A percentile compares a stretch with the other conserved stretches of the same genome.
Conservation (phyloP, 2,113 vertebrate species). For the Camarhynchus parvulus region DNA sequence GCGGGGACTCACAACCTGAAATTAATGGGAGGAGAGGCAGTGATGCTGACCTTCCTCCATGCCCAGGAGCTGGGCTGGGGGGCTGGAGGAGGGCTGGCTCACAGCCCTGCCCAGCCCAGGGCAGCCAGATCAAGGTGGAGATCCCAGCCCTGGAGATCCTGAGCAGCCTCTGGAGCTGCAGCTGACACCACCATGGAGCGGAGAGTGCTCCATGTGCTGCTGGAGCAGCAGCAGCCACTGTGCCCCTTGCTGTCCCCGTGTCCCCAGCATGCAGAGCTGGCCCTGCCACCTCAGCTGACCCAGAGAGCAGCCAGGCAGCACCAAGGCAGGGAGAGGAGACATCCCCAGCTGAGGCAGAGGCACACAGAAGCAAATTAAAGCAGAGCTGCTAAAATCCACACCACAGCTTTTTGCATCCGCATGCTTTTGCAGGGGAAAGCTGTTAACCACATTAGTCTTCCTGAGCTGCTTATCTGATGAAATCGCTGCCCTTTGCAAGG, state of each 20-base stretch:
- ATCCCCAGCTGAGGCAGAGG: not conserved
- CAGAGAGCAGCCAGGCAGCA: not conserved
- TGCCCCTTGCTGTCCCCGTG: fast-evolving
- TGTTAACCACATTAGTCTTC: not conserved
- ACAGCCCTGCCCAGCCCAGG: not conserved
- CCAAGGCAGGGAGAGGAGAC: not conserved
- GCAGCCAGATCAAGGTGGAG: not conserved
- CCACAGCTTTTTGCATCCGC: not conserved
- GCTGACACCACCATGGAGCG: not conserved
- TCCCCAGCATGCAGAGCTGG: not conserved
- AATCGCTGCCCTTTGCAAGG: not conserved
- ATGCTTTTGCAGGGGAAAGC: not conserved
- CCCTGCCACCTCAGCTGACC: not conserved
- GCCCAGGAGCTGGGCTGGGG: not conserved
- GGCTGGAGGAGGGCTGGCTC: not conserved
- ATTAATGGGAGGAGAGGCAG: not conserved
- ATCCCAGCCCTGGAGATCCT: not conserved
- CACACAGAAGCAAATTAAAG: not conserved
- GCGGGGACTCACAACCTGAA: not conserved
- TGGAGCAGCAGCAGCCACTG: not conserved
- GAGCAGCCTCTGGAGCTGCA: not conserved
- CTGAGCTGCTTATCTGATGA: not conserved
- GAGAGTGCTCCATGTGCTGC: fast-evolving
- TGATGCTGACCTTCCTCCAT: not conserved
- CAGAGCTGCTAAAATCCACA: not conserved